These are phyloP conservation scores for Spodoptera exigua DNA, from an alignment of 2,888 invertebrate species.

Conservation along the genomic window DNA sequence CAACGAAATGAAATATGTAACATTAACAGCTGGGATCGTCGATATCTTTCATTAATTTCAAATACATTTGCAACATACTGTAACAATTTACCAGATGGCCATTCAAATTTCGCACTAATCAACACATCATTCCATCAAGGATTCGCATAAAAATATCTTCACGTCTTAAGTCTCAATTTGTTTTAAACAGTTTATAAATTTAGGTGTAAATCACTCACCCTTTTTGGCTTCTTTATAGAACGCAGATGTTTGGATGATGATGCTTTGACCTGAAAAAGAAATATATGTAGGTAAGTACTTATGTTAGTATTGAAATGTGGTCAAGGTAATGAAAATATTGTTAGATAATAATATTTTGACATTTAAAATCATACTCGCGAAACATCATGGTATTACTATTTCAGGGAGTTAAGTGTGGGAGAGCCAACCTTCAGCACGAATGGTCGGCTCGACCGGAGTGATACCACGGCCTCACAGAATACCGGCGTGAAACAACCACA, in stretches of 20 bases:
- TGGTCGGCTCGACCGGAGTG: no score
- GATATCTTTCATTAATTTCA: slow-evolving; percentile 3
- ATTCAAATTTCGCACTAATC: slow-evolving; percentile 23
- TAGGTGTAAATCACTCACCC: slow-evolving; percentile 44
- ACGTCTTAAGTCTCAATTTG: slow-evolving; percentile 10
- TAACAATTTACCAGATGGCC: slow-evolving; percentile 30
- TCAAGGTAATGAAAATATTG: no score
- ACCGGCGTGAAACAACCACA: no score
- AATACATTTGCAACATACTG: slow-evolving; percentile 14
- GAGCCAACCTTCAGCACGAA: no score
- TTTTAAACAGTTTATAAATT: slow-evolving; percentile 11
- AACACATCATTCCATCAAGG: slow-evolving; percentile 21
- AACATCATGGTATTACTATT: no score
- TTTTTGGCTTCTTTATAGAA: slow-evolving; percentile 32
- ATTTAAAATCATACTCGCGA: no score
- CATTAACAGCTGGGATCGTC: slow-evolving; percentile 4
- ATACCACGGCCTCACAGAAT: no score
- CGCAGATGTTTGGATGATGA: slow-evolving; percentile 6
- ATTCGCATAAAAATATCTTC: slow-evolving; percentile 20
- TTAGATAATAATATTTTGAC: no score
- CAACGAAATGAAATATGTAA: not conserved
- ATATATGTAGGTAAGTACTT: slow-evolving; percentile 13
- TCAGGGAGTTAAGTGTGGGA: no score
- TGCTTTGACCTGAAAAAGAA: slow-evolving; percentile 43
- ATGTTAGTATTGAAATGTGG: no score